Base-by-base conservation (phyloP, 2,113 vertebrate species). In the Quiscalus mexicanus region DNA sequence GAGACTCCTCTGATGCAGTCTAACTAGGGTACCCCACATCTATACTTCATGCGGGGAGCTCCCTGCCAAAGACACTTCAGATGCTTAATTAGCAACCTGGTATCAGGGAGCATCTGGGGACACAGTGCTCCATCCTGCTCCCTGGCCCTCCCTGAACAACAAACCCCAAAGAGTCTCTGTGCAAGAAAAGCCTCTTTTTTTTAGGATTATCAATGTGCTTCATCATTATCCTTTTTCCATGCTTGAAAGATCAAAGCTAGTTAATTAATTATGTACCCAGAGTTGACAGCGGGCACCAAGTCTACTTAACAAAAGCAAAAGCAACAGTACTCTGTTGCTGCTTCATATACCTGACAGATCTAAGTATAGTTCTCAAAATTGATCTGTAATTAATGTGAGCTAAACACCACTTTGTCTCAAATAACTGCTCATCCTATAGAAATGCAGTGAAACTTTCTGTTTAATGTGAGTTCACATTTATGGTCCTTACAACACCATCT, bases 401-500 rank as follows among this genome's bases (percentile, higher is more conserved):
- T 59, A n/a, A 77, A 62, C 47, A 42, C 25, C n/a, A 53, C n/a
- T 70, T 65, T 52, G 42, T n/a, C 56, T 70, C 50, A 89, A 69
- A 28, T 21, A 79, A 24, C 21, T 19, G 19, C 23, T 77, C n/a
- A 80, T n/a, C 10, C 31, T 77, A 13, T 0, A 70, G 25, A 70
- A 93, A 78, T 7, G 25, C 6, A 75, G 5, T 5, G 12, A 78
- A 55, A 4, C 15, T 41, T 78, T 49, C 30, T n/a, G 7, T 69
- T 89, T 73, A 62, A 62, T 3, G 11, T 10, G 47, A 45, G 7
- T 37, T 70, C 65, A 65, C 23, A 41, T 5, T 23, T 4, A 28
- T 0, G 0, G 18, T 41, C 37, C 73, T 47, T 68, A 63, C 4
- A 60, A 21, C 1, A 9, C 7, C 25, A 69, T 30, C 18, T 33